Percentiles rank a stretch among this genome's conserved stretches.
These are phyloP conservation scores for Stegastes partitus DNA, from an alignment of 2,113 vertebrate genomes.

Conservation along the genomic window DNA sequence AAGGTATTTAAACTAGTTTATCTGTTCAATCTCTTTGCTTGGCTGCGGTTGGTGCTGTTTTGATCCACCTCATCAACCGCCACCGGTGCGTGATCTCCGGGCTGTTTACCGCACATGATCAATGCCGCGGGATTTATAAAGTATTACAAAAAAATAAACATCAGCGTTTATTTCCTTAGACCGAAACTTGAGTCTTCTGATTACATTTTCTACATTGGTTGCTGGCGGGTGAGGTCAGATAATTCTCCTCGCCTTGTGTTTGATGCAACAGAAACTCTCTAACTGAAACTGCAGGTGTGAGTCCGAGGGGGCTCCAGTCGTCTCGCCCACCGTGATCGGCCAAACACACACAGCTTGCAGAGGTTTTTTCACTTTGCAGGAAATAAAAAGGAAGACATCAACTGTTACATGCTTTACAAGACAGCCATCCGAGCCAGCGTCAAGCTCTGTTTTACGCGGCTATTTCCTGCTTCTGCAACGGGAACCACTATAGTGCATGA, in stretches of 20 bases:
- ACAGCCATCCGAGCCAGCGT: background rate
- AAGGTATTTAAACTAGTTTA: no score
- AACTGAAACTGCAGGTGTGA: background rate
- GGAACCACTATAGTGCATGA: background rate
- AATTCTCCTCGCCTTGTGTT: background rate
- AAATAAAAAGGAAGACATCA: no score
- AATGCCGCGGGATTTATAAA: no score
- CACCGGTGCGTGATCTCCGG: no score
- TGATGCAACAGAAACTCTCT: background rate
- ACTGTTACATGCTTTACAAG: background rate
- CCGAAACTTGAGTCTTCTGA: background rate
- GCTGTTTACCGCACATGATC: background rate
- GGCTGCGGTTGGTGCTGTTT: no score
- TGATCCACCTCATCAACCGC: no score
- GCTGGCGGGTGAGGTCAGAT: no score
- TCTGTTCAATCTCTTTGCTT: no score
- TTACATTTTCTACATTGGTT: background rate
- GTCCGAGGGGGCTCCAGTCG: constrained; percentile 24
- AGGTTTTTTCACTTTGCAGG: no score
- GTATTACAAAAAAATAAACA: no score
- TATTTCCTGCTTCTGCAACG: background rate
- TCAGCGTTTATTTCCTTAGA: background rate
- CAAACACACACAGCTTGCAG: background rate
- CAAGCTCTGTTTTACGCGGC: background rate
- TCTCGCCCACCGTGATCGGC: background rate